Conservation (phyloP, 2,113 vertebrate species). For the Triplophysa dalaica region DNA sequence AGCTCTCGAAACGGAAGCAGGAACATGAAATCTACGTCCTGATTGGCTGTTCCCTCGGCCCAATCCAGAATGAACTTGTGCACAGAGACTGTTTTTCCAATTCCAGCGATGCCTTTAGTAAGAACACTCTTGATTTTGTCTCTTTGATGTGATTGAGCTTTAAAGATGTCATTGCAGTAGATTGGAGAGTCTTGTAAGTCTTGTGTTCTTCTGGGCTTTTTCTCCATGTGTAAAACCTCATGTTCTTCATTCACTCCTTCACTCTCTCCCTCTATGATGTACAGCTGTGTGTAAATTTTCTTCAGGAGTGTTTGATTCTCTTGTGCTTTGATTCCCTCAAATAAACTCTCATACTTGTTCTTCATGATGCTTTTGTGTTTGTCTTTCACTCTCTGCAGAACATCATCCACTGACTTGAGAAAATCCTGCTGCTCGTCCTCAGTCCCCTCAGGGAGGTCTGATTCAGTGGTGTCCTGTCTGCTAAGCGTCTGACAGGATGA, state of each 20-base stretch:
- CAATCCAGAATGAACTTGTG: too few species aligned
- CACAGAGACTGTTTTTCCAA: too few species aligned
- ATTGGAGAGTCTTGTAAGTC: constrained; percentile 2
- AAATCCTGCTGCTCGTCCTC: neutral
- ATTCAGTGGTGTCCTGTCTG: neutral
- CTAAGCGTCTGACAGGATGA: neutral
- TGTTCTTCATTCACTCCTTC: constrained; percentile 10
- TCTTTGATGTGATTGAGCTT: neutral
- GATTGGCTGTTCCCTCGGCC: too few species aligned
- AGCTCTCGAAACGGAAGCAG: too few species aligned
- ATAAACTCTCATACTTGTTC: neutral
- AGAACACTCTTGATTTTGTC: neutral
- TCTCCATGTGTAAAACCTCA: constrained; percentile 18
- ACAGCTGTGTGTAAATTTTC: neutral
- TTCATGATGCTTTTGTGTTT: neutral
- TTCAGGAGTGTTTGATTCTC: neutral
- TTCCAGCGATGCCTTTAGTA: too few species aligned
- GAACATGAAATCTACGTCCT: too few species aligned
- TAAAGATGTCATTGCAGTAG: constrained; percentile 20
- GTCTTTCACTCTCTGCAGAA: neutral
- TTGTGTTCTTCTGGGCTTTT: neutral
- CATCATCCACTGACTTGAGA: neutral
- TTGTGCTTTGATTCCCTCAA: neutral
- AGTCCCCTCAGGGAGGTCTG: neutral
- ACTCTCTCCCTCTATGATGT: neutral